A percentile compares a stretch with the other conserved stretches of the same genome.
Evolutionary conservation across 2,888 invertebrate genomes (phyloP).

Genomic region (Hirtodrosophila confusa): DNA sequence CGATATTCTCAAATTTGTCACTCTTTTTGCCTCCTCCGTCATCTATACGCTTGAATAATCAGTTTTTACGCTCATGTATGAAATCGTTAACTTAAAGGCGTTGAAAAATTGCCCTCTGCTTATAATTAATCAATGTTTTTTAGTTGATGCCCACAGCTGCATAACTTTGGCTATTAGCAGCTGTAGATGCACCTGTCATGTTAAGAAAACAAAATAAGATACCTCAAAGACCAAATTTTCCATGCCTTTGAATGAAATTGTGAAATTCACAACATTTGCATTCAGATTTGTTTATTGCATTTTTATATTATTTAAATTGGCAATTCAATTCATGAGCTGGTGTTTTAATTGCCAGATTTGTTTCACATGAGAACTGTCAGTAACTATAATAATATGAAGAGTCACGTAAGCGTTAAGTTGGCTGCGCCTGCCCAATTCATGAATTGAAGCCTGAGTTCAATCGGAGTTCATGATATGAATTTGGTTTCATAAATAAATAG

Average conservation of each 20-base stretch:
- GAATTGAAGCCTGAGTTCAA: too few relatives aligned
- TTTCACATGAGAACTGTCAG: too few relatives aligned
- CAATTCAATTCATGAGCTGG: too few relatives aligned
- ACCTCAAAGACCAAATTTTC: background rate
- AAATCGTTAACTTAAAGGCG: conserved; percentile 5
- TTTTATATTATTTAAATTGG: too few relatives aligned
- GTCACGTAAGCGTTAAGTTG: too few relatives aligned
- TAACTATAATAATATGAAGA: too few relatives aligned
- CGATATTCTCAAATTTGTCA: conserved; percentile 63
- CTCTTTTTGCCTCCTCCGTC: conserved; percentile 40
- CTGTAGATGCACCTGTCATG: conserved; percentile 17
- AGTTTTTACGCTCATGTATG: conserved; percentile 31
- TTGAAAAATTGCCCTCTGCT: conserved; percentile 42
- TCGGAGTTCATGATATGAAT: too few relatives aligned
- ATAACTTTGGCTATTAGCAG: conserved; percentile 24
- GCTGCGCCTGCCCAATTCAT: too few relatives aligned
- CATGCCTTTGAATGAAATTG: background rate
- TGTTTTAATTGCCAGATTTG: too few relatives aligned
- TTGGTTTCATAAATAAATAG: too few relatives aligned
- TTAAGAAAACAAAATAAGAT: background rate
- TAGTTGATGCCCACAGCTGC: conserved; percentile 16
- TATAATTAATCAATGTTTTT: conserved; percentile 30
- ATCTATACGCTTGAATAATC: conserved; percentile 64
- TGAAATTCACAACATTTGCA: too few relatives aligned
- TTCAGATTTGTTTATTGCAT: too few relatives aligned